A percentile compares a stretch with the other conserved stretches of the same genome.
These are phyloP conservation scores for Climacteris rufus DNA, from an alignment of 2,113 vertebrate species.

Conservation along the genomic window DNA sequence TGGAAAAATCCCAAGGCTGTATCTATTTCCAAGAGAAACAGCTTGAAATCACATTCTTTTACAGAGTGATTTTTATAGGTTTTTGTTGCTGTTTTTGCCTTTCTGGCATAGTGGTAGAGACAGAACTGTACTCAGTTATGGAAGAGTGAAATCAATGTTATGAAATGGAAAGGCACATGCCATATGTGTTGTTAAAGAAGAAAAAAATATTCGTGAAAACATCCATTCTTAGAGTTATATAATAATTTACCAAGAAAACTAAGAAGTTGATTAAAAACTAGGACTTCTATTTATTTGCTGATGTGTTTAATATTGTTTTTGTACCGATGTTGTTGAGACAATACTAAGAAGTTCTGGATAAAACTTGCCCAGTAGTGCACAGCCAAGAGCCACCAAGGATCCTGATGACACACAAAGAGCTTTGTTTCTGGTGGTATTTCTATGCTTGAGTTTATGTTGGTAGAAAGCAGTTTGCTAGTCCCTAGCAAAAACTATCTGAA, in stretches of 20 bases:
- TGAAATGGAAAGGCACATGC: not conserved
- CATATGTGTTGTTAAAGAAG: not conserved
- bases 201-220: not conserved
- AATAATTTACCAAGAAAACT: not conserved
- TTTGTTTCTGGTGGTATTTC: not conserved
- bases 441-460: not conserved
- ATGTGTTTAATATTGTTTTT: not conserved
- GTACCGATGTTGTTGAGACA: not conserved
- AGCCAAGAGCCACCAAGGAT: not conserved
- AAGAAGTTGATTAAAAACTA: not conserved
- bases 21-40: conserved; percentile 36
- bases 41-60: conserved; percentile 16
- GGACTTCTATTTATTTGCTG: not conserved
- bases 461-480: not conserved
- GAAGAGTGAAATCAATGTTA: not conserved
- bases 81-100: conserved; percentile 3
- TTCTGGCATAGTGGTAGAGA: not conserved
- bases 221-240: not conserved
- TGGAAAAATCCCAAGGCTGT: not conserved
- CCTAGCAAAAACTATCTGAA: not conserved
- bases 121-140: not conserved
- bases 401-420: not conserved
- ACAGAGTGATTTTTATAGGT: not conserved
- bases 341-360: not conserved
- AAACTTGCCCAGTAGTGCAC: not conserved